Evolutionary conservation across 1,140 invertebrate genomes (phyloP).

Genomic region (Proales similis): DNA sequence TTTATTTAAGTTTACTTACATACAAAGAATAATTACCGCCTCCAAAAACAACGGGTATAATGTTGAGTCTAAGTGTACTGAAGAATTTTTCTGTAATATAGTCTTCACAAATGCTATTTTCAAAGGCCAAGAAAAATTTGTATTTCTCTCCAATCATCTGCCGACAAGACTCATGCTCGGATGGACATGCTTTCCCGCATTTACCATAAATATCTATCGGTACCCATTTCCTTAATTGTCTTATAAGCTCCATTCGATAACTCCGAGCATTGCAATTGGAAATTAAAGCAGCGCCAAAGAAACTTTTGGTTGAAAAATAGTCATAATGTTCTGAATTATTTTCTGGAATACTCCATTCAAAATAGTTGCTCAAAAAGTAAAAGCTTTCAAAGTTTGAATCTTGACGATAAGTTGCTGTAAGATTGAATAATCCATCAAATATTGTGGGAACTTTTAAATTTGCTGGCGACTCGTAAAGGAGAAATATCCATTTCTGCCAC

Average conservation of each 20-base stretch:
- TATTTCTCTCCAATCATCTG: constrained; percentile 39
- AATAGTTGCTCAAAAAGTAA: not conserved
- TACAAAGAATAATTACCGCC: constrained; percentile 13
- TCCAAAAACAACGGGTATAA: constrained; percentile 12
- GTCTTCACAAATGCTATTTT: constrained; percentile 43
- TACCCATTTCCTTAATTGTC: constrained; percentile 39
- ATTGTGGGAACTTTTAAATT: not conserved
- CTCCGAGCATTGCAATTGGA: constrained; percentile 39
- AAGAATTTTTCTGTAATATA: constrained; percentile 45
- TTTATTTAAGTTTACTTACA: not conserved
- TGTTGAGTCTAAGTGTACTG: constrained; percentile 36
- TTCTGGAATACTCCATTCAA: not conserved
- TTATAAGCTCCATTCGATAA: constrained; percentile 38
- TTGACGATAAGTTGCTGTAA: constrained; percentile 41
- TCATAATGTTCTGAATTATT: not conserved
- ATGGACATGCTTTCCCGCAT: constrained; percentile 39
- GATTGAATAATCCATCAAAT: constrained; percentile 41
- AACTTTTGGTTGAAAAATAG: not conserved
- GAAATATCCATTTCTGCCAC: constrained; percentile 7
- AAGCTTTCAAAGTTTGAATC: constrained; percentile 41
- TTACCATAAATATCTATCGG: constrained; percentile 40
- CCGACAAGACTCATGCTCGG: constrained; percentile 22
- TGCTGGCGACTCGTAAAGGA: constrained; percentile 6
- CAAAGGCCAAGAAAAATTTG: constrained; percentile 45
- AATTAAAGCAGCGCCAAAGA: constrained; percentile 19